These are phyloP conservation scores for Melanotaenia trifasciata DNA, from an alignment of 2,797 vertebrate genomes.

Conservation along the genomic window DNA sequence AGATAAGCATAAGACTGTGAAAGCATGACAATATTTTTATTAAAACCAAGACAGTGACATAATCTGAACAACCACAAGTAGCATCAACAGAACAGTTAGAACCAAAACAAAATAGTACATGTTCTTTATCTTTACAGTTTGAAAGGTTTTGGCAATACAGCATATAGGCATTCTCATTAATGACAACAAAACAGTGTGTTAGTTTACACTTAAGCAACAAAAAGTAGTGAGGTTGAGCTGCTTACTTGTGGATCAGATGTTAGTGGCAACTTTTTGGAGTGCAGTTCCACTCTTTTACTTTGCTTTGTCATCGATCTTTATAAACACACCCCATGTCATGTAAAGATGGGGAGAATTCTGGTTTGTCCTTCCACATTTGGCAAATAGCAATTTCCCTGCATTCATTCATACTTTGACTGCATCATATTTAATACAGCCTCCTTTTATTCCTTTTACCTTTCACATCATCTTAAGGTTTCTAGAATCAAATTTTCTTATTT, in stretches of 20 bases:
- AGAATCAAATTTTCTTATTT: conserved; percentile 22
- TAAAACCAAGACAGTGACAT: conserved; percentile 71
- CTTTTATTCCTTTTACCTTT: conserved; percentile 20
- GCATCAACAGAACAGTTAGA: conserved; percentile 67
- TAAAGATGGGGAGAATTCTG: conserved; percentile 18
- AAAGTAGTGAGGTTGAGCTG: conserved; percentile 40
- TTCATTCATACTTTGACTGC: conserved; percentile 16
- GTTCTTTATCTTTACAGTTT: conserved; percentile 52
- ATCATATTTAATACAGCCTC: conserved; percentile 19
- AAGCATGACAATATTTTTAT: conserved; percentile 72
- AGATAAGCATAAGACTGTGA: conserved; percentile 14
- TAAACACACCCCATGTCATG: conserved; percentile 32
- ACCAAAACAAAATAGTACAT: conserved; percentile 49
- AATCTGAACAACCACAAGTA: conserved; percentile 59
- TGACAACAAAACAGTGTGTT: conserved; percentile 62
- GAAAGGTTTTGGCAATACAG: conserved; percentile 73
- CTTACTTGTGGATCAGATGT: conserved; percentile 44
- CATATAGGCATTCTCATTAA: conserved; percentile 66
- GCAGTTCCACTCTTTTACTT: conserved; percentile 22
- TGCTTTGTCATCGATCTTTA: background rate
- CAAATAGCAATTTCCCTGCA: conserved; percentile 47
- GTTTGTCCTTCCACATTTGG: conserved; percentile 48
- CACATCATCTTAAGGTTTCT: conserved; percentile 7
- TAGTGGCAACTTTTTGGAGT: conserved; percentile 55
- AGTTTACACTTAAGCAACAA: conserved; percentile 61